Percentiles rank a stretch among this genome's conserved stretches.
These are phyloP conservation scores for Triplophysa bombifrons DNA, from an alignment of 2,797 vertebrate genomes.

Conservation along the genomic window DNA sequence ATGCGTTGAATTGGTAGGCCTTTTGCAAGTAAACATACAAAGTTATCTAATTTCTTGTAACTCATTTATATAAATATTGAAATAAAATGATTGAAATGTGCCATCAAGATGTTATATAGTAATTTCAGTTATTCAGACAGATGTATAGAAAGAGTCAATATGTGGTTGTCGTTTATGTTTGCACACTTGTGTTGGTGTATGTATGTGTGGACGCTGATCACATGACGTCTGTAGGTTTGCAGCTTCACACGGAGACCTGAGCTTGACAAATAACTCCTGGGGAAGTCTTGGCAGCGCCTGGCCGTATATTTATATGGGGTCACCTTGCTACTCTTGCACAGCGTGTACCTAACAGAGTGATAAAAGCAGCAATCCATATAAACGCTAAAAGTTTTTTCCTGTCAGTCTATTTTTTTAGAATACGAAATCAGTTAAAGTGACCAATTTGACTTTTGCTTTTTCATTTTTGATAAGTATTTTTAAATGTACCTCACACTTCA, in stretches of 20 bases:
- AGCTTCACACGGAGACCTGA: constrained; percentile 55
- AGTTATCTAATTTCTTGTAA: no score
- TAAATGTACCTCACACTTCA: no score
- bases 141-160: neutral
- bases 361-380: constrained; percentile 53
- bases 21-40: no score
- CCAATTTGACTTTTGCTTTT: no score
- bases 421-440: no score
- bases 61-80: no score
- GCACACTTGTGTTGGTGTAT: constrained; percentile 1
- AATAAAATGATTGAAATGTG: neutral
- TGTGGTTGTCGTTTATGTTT: neutral
- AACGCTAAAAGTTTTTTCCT: constrained; percentile 22
- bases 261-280: constrained; percentile 61
- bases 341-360: constrained; percentile 53
- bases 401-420: constrained; percentile 11
- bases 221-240: constrained; percentile 57
- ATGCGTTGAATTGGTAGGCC: no score
- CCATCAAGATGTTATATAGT: neutral
- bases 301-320: constrained; percentile 58
- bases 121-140: neutral
- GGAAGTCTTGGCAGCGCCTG: constrained; percentile 60
- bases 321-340: constrained; percentile 59
- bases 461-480: no score
- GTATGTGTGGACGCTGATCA: constrained; percentile 52